Evolutionary conservation across 2,888 invertebrate species (phyloP), one percentile per base, ranked within the genome.

Genomic region (Sinohyriopsis cumingii): DNA sequence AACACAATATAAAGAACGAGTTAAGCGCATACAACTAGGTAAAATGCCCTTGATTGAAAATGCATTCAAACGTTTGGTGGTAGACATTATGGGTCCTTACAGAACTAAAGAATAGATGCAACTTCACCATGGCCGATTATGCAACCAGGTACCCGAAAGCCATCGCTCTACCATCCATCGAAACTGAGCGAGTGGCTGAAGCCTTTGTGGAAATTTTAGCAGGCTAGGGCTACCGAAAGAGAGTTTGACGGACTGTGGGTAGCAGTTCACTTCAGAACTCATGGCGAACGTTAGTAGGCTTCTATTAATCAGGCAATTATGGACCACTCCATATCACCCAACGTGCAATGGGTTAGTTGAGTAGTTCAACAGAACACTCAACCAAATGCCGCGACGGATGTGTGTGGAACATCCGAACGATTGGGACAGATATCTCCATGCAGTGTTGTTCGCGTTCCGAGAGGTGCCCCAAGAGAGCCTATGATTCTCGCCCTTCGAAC

Each of bases 201-300:
- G 76, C 69, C 3, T 62, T 77, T 18, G 18, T 70, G 3, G 68
- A 71, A 9, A 69, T 75, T 18, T 68, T 54, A 56, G 61, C 24
- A 60, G 71, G 25, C 18, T 68, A 28, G 76, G 74, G 19, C 19
- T 73, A n/a, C 67, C 74, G 6, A 54, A 61, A 24, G 74, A 76
- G 28, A 62, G 74, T 20, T 25, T 78, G 19, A 74, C 67, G 19
- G 76, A 78, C 59, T 53, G 65, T 71, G n/a, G n/a, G 68, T 69
- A 55, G 4, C 79, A 79, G 53, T 80, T 81, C 59, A 81, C 78
- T 0, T 74, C 76, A n/a, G 62, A 69, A n/a, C 33, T 79, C n/a
- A 77, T 80, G 71, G 65, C 61, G 22, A 73, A 76, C 55, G 65
- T 81, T 24, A 68, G 65, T 57, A 65, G 75, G 45, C 59, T 79